Evolutionary conservation across 2,113 vertebrate genomes (phyloP).

Genomic region (Telmatochromis sp.): DNA sequence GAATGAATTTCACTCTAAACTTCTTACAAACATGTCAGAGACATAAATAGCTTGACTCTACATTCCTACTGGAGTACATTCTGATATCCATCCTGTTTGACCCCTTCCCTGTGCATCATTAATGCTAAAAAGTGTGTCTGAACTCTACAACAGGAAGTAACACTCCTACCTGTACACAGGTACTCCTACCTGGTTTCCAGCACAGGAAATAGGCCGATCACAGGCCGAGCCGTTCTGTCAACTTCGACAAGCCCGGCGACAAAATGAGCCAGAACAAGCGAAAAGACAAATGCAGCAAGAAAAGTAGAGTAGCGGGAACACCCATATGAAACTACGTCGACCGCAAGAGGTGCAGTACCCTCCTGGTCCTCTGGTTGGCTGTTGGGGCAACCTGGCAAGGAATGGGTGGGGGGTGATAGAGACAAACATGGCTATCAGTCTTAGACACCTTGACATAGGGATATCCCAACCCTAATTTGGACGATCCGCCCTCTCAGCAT

Average conservation of each 20-base stretch:
- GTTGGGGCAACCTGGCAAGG: conserved; percentile 2
- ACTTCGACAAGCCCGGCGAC: background rate
- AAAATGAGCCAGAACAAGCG: conserved; percentile 30
- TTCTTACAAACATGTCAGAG: background rate
- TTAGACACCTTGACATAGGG: conserved; percentile 64
- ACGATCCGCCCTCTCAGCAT: conserved; percentile 31
- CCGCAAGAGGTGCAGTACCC: background rate
- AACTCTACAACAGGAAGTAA: background rate
- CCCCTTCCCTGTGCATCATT: background rate
- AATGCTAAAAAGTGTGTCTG: background rate
- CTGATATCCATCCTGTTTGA: background rate
- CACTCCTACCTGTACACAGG: conserved; percentile 70
- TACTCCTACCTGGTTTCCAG: conserved; percentile 57
- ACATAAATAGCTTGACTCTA: background rate
- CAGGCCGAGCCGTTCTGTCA: background rate
- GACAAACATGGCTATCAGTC: conserved; percentile 57
- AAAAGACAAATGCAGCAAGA: conserved; percentile 26
- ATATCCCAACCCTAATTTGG: conserved; percentile 66
- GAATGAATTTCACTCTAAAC: background rate
- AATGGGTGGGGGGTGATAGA: background rate
- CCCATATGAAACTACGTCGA: conserved; percentile 60
- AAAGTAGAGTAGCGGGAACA: conserved; percentile 54
- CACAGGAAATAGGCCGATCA: conserved; percentile 20
- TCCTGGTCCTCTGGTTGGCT: background rate
- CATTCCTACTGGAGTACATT: background rate